Base-by-base conservation (phyloP, 2,797 vertebrate genomes). In the Cercopithecus hamlyni region DNA sequence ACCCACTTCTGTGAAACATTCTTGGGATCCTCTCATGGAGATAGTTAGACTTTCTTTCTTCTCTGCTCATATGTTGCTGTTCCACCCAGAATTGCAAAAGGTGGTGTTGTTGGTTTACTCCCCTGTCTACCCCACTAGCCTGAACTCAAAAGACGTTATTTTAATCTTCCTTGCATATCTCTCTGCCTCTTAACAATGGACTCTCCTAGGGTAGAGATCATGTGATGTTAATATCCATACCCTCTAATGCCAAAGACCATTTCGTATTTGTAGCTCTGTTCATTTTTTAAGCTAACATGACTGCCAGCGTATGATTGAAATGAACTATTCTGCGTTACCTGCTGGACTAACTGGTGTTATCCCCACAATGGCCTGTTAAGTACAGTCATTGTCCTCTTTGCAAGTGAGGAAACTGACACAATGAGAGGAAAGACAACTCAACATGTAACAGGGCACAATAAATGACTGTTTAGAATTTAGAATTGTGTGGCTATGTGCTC, bases 381-480 rank as follows among this genome's bases (percentile, higher is more conserved):
- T 36, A n/a, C 5, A 55, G 13, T 57, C 13, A 19, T 10, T 61
- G 20, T 36, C 7, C 2, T 20, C 39, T 75, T 64, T 36, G 45
- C 10, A 43, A 24, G 52, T 9, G 7, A 52, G 7, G 20, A 87
- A 87, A 73, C 30, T 22, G 72, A 96, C 36, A 30, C 61, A 81
- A 4, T 24, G 5, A 50, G 45, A 61, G 30, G 9, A 5, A 76
- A 95, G 43, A 3, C 26, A 39, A 17, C 27, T 86, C 1, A 2
- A 1, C 1, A 7, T 0, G 1, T 4, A 61, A 7, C 11, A 58
- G 14, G 5, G 11, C 20, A 55, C 20, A 14, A 2, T 7, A 39
- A 17, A 14, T 17, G 6, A 19, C 13, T 50, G 5, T 4, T 36
- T 67, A 19, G 11, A 33, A 1, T 2, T 27, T 36, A 72, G n/a